These are phyloP conservation scores for Acanthis flammea DNA, from an alignment of 2,797 vertebrate genomes.

Conservation along the genomic window DNA sequence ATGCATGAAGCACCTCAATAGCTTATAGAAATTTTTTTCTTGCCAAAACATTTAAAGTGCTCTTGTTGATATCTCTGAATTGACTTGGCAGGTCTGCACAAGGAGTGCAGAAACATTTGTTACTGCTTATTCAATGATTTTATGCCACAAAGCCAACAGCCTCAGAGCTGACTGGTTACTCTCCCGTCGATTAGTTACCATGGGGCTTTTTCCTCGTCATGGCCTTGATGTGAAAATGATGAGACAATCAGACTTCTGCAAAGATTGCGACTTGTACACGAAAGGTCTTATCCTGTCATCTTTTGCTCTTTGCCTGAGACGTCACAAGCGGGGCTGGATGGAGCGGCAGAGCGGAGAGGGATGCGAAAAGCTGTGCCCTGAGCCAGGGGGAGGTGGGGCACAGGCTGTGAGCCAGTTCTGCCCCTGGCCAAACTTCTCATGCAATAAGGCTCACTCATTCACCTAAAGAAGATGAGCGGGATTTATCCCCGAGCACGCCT, in stretches of 20 bases:
- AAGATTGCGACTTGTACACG: neutral
- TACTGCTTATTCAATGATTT: neutral
- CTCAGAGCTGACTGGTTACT: neutral
- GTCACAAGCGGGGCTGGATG: neutral
- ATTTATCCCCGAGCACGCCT: neutral
- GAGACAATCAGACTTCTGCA: neutral
- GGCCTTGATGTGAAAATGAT: neutral
- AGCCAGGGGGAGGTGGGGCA: neutral
- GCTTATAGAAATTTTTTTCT: neutral
- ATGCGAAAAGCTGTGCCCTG: accelerated
- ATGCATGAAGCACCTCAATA: neutral
- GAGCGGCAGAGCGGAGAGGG: accelerated
- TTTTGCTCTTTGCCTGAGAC: neutral
- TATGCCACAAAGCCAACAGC: neutral
- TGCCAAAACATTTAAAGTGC: neutral
- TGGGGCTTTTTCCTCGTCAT: neutral
- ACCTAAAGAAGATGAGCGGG: accelerated
- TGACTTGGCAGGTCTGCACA: neutral
- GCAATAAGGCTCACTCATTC: neutral
- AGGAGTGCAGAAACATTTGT: neutral
- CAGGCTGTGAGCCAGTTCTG: neutral
- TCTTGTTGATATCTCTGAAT: neutral
- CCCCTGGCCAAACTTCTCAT: neutral
- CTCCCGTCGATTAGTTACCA: neutral
- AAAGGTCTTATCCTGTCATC: neutral